Evolutionary conservation across 2,113 vertebrate species (phyloP), one percentile per base, ranked within the genome.

Genomic region (Hepsetus odoe): DNA sequence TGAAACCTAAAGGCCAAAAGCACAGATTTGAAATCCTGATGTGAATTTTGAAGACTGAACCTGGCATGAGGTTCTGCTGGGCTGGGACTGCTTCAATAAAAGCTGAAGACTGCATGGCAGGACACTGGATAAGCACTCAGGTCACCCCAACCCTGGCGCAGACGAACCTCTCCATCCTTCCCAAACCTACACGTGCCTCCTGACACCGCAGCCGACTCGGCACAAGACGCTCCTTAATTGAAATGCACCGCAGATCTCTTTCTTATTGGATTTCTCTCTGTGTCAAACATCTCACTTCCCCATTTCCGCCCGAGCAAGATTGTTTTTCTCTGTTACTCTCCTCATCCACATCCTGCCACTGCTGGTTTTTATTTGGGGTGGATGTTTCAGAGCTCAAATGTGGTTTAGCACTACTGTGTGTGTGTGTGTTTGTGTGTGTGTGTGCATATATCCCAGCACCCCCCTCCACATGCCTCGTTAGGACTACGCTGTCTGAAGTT

Each of bases 231-330:
- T 53, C 8, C 24, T n/a, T 79, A 62, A 84, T 68, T 79, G 78
- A 82, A 49, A 82, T 70, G 49, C 73, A 58, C 32, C 42, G 30
- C 59, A 44, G 69, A 44, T 76, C 55, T 40, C 65, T 53, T 28
- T 61, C 77, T 66, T 73, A 74, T 53, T 72, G 66, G 72, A 68
- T 76, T 80, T 71, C 49, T 38, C 56, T 53, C 46, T 28, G 22
- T 32, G 40, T 80, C 80, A 56, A 40, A 70, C 73, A 82, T 81
- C 82, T 72, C 74, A 72, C 64, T 58, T 46, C 44, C 44, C 44
- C 44, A 46, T 46, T 46, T 46, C 44, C 44, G 35, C 65, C 62
- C 68, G 44, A 28, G 28, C 44, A 40, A 73, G 71, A 69, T 65
- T 81, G 73, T 55, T 76, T n/a, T 65, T 26, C 46, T 33, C 70